Evolutionary conservation across 1,140 invertebrate species (phyloP), one percentile per base, ranked within the genome.

Genomic region (Drosophila sp.): DNA sequence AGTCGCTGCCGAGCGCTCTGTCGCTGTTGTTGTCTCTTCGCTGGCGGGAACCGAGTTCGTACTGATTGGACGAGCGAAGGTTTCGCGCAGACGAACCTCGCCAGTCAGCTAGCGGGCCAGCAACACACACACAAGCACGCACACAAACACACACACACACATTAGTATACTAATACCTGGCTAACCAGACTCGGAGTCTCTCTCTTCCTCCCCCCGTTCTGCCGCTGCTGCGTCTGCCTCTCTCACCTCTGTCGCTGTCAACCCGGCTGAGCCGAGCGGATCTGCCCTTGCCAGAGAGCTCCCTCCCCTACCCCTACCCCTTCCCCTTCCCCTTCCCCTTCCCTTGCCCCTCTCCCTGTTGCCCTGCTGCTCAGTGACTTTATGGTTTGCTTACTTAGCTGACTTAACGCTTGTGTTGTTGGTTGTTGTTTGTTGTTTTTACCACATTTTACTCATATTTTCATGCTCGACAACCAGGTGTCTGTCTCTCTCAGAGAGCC

Each of bases 31-130:
- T 66, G 89, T 91, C 77, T 80, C 81, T 87, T 67, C 89, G 84
- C 82, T 91, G 81, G 78, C 79, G 89, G 79, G 86, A 87, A 90
- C 89, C 84, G 90, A 90, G 89, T 91, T 90, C 77, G 48, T 91
- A 91, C 89, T 91, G 90, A 91, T 91, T 91, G 89, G 90, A 87
- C 86, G 83, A 91, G 84, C 82, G 77, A 86, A 80, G 81, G 72
- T 81, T 76, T 84, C 67, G 72, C 89, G 84, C 90, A 87, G 89
- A 91, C 79, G 89, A 91, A 90, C 90, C 82, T 84, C 80, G 71
- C 78, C 80, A 89, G 84, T 89, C 84, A 89, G 80, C 77, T 73
- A 80, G 63, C 79, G 57, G 67, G 54, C 65, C 62, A 81, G 14
- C 61, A 40, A 36, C 16, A 18, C 53, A 54, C 51, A 41, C 34